Conservation (phyloP, 1,140 invertebrate species). For the Temnothorax longispinosus region DNA sequence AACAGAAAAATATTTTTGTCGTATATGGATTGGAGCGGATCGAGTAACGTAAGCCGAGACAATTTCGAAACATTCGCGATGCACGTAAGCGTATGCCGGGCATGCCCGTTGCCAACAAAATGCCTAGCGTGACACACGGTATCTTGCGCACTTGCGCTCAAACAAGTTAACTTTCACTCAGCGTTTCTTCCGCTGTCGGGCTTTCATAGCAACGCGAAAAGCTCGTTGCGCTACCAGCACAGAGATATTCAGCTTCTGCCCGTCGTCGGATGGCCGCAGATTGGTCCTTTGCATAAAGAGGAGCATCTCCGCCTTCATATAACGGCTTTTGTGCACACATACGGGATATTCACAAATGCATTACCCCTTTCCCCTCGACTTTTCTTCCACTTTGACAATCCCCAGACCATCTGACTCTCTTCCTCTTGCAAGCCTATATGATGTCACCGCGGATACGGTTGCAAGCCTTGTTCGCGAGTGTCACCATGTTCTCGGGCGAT, state of each 20-base stretch:
- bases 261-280: conserved; percentile 30
- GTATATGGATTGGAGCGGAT: neutral
- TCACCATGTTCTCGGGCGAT: conserved; percentile 52
- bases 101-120: conserved; percentile 5
- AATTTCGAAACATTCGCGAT: conserved; percentile 3
- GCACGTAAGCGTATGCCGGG: neutral
- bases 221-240: conserved; percentile 20
- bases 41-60: no score
- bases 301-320: conserved; percentile 49
- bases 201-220: conserved; percentile 42
- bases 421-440: neutral
- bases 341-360: conserved; percentile 27
- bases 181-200: conserved; percentile 23
- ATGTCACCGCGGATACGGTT: neutral
- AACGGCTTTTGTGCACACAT: conserved; percentile 64
- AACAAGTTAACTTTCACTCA: conserved; percentile 42
- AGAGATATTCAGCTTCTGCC: conserved; percentile 45
- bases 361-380: neutral
- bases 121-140: conserved; percentile 18
- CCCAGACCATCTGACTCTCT: neutral
- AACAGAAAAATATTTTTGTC: neutral
- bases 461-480: conserved; percentile 53
- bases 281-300: conserved; percentile 62
- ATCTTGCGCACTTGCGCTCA: conserved; percentile 32
- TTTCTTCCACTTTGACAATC: conserved; percentile 45